Base-by-base conservation (phyloP, 2,888 invertebrate genomes). In the Elaeidobius kamerunicus region DNA sequence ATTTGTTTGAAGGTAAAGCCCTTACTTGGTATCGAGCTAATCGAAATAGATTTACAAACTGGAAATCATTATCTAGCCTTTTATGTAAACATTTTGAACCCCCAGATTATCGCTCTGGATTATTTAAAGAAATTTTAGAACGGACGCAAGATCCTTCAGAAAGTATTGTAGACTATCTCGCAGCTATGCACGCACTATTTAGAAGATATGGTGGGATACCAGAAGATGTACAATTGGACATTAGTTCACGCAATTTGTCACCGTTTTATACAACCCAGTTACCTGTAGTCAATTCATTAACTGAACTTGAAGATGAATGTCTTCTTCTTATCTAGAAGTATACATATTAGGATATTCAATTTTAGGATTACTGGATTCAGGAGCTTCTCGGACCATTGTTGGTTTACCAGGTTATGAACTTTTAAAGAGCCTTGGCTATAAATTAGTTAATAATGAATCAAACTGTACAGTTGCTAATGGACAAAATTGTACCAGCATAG, bases 111-210 rank as follows among this genome's bases (percentile, higher is more conserved):
- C 18, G 28, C 2, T 2, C 43, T 15, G 7, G 36, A 35, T 41
- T 51, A 6, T 45, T 51, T 28, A 23, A 17, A 5, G 35, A 51
- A 17, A 23, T 51, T 14, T 32, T 45, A 19, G 45, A 38, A 2
- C 27, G 51, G 3, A 51, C 44, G 1, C 45, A 51, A 15, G 38
- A 38, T 19, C 9, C 44, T 1, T 2, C 16, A 3, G 39, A 51
- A 35, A 39, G 39, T 2, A 27, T 38, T 15, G 23, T 38, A 1
- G 38, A 46, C 16, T 46, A 46, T 36, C 14, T 45, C 2, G n/a
- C 36, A 12, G 3, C 16, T 23, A 45, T 45, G 46, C 14, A 36
- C n/a, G 35, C 46, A 2, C 4, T 45, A 15, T 45, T 45, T 20
- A 18, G 46, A 7, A 2, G 39, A 14, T 32, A 39, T 19, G 39